Evolutionary conservation across 1,140 invertebrate genomes (phyloP).

Genomic region (Psix sp.): DNA sequence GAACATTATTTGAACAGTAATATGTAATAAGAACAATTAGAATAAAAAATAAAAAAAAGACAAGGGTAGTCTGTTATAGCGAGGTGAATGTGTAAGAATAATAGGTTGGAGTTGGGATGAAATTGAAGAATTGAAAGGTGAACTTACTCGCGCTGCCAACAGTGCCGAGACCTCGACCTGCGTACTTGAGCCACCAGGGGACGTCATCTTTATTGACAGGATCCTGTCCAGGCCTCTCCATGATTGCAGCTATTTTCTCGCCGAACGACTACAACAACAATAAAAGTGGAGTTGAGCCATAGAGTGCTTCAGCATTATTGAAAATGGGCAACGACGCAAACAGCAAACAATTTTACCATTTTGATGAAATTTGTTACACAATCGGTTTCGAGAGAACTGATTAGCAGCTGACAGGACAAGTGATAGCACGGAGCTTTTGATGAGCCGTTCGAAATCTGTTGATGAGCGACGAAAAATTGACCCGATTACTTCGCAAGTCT

Average conservation of each 20-base stretch:
- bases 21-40: too few relatives aligned
- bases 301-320: background rate
- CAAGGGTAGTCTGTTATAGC: background rate
- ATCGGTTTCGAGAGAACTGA: slow-evolving; percentile 1
- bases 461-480: slow-evolving; percentile 38
- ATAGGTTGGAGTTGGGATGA: background rate
- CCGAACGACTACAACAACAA: slow-evolving; percentile 82
- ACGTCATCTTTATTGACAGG: slow-evolving; percentile 86
- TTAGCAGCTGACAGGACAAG: slow-evolving; percentile 33
- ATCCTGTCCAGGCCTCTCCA: slow-evolving; percentile 86
- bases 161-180: slow-evolving; percentile 88
- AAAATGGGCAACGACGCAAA: background rate
- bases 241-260: slow-evolving; percentile 85
- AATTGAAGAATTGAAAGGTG: background rate
- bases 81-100: background rate
- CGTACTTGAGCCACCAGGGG: slow-evolving; percentile 93
- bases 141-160: slow-evolving; percentile 88
- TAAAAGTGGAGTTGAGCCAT: background rate
- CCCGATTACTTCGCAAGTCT: slow-evolving; percentile 6
- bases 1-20: too few relatives aligned
- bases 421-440: slow-evolving; percentile 14
- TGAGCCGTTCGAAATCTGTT: slow-evolving; percentile 34
- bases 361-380: slow-evolving; percentile 10
- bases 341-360: slow-evolving; percentile 34
- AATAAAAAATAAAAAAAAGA: background rate